These are phyloP conservation scores for Toxotes lorentzi DNA, from an alignment of 2,797 vertebrate species.

Conservation along the genomic window DNA sequence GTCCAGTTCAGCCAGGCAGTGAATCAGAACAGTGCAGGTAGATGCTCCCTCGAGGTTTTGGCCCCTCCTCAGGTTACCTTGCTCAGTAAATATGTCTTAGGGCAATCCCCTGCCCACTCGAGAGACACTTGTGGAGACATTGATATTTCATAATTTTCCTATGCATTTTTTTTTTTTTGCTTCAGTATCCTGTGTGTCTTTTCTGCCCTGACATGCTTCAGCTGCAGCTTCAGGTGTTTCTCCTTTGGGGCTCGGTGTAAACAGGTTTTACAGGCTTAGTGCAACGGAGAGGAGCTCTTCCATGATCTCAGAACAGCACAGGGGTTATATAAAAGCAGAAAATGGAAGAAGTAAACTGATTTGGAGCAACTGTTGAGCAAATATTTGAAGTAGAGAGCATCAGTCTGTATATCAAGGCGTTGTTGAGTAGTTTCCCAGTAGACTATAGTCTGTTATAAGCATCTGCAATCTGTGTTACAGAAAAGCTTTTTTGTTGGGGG, in stretches of 20 bases:
- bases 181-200: constrained; percentile 21
- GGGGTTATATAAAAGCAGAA: background rate
- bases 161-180: constrained; percentile 25
- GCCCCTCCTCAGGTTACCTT: constrained; percentile 34
- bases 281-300: constrained; percentile 18
- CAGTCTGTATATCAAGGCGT: background rate
- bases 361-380: background rate
- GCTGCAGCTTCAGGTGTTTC: constrained; percentile 15
- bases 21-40: constrained; percentile 35
- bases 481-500: constrained; percentile 16
- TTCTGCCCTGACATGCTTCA: constrained; percentile 72
- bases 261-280: constrained; percentile 78
- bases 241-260: constrained; percentile 47
- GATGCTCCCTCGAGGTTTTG: constrained; percentile 36
- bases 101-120: constrained; percentile 9
- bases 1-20: constrained; percentile 5
- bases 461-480: constrained; percentile 8
- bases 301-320: constrained; percentile 12
- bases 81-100: constrained; percentile 13
- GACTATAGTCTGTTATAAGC: background rate
- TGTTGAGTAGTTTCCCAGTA: constrained; percentile 14
- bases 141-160: constrained; percentile 30
- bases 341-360: background rate
- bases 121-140: constrained; percentile 31
- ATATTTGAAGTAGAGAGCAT: background rate